These are phyloP conservation scores for Melanotaenia boesemani DNA, from an alignment of 2,797 vertebrate genomes.

Conservation along the genomic window DNA sequence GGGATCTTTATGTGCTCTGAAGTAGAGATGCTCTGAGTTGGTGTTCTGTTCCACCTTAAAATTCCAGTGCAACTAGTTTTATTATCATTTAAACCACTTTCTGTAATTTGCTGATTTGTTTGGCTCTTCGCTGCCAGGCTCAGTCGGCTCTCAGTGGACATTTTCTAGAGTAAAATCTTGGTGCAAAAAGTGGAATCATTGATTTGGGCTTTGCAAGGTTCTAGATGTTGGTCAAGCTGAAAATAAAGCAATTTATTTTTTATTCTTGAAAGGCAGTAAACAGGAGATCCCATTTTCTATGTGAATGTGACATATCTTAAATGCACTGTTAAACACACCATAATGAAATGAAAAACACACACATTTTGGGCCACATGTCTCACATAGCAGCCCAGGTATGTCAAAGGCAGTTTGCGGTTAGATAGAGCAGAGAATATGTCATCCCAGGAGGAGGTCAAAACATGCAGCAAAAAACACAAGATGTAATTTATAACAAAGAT, in stretches of 20 bases:
- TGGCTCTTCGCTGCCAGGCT: neutral
- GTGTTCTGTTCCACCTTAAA: neutral
- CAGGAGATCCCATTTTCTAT: slow-evolving; percentile 25
- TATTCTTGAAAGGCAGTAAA: slow-evolving; percentile 6
- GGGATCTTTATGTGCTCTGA: neutral
- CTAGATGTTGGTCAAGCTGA: slow-evolving; percentile 31
- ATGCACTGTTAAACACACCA: slow-evolving; percentile 23
- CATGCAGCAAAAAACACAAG: slow-evolving; percentile 49
- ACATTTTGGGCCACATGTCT: slow-evolving; percentile 30
- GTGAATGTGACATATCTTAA: slow-evolving; percentile 43
- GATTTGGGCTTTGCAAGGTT: slow-evolving; percentile 7
- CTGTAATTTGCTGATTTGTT: slow-evolving; percentile 23
- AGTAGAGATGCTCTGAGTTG: slow-evolving; percentile 1
- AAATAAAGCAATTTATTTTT: slow-evolving; percentile 26
- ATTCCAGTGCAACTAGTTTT: slow-evolving; percentile 15
- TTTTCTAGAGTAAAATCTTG: neutral
- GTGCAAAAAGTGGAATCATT: neutral
- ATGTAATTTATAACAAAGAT: slow-evolving; percentile 69
- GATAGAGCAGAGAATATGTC: slow-evolving; percentile 57
- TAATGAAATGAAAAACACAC: slow-evolving; percentile 28
- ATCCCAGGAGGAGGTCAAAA: slow-evolving; percentile 63
- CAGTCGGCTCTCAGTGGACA: neutral
- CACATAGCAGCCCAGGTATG: slow-evolving; percentile 42
- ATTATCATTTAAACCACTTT: slow-evolving; percentile 9
- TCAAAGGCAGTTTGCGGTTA: slow-evolving; percentile 44